Evolutionary conservation across 1,140 invertebrate genomes (phyloP), one percentile per base, ranked within the genome.

Genomic region (Drosophila nannoptera): DNA sequence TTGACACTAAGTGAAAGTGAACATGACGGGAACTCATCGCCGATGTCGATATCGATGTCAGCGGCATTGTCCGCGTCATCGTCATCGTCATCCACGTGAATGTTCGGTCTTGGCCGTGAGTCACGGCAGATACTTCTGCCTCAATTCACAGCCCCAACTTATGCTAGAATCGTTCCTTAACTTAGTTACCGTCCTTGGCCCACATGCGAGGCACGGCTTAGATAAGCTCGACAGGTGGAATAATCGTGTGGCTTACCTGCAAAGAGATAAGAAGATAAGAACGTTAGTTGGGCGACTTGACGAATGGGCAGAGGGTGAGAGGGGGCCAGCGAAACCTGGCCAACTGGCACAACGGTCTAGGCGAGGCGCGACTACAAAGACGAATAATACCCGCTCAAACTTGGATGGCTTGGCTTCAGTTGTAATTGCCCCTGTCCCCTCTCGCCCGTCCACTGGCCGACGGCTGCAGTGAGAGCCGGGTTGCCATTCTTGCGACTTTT

Each of bases 1-100:
- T 78, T 87, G 83, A 87, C 78, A 87, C 70, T 87, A 83, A 87
- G 83, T 87, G 83, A 87, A 87, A 87, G 83, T 87, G 83, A 87
- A 87, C 75, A 87, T 87, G 82, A 87, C 81, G 81, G 77, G 69
- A 76, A 75, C 58, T 68, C 74, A 70, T 74, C 69, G 40, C 40
- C 40, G 68, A 29, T 14, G 43, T 59, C 58, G 59, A 54, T 63
- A 50, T 46, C 58, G 62, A 55, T 58, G 42, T 56, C 58, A 46
- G 55, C 63, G 22, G 36, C 52, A 42, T 16, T 48, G 35, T 42
- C 42, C 9, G 7, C 49, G 36, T 45, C 43, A 31, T 16, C 52
- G 46, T 50, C 35, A 49, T 40, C 35, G 36, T 50, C 12, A 12
- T 49, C 52, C 38, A 43, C 22, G 3, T 22, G 22, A 22, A 22